Evolutionary conservation across 2,113 vertebrate genomes (phyloP).

Genomic region (Meriones unguiculatus): DNA sequence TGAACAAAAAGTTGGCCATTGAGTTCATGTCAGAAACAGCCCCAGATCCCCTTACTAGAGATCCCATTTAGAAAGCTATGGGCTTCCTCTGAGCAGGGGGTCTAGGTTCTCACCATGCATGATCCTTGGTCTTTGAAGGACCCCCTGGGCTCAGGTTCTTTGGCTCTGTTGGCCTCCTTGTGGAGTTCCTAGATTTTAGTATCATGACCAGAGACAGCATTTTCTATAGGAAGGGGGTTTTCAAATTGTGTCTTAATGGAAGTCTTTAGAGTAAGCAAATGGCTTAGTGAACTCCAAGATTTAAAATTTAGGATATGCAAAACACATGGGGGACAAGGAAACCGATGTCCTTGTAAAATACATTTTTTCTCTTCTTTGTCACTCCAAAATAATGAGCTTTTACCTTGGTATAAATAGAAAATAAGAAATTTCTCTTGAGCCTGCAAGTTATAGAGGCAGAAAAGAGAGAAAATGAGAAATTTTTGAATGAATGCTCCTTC

Average conservation of each 20-base stretch:
- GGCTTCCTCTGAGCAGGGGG: no score
- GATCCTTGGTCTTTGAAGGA: no score
- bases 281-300: background rate
- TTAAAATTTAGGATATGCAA: background rate
- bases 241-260: background rate
- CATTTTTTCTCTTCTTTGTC: background rate
- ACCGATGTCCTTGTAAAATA: background rate
- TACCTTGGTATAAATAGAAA: background rate
- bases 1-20: no score
- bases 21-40: no score
- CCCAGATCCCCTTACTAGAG: no score
- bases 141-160: no score
- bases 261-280: background rate
- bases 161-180: no score
- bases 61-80: no score
- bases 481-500: background rate
- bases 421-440: background rate
- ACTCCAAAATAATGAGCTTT: background rate
- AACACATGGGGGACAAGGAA: no score
- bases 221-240: background rate
- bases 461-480: background rate
- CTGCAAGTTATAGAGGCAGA: background rate
- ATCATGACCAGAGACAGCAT: background rate
- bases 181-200: background rate
- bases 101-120: no score